Base-by-base conservation (phyloP, 64 coral and sea anemone species). In the Montipora efflorescens region DNA sequence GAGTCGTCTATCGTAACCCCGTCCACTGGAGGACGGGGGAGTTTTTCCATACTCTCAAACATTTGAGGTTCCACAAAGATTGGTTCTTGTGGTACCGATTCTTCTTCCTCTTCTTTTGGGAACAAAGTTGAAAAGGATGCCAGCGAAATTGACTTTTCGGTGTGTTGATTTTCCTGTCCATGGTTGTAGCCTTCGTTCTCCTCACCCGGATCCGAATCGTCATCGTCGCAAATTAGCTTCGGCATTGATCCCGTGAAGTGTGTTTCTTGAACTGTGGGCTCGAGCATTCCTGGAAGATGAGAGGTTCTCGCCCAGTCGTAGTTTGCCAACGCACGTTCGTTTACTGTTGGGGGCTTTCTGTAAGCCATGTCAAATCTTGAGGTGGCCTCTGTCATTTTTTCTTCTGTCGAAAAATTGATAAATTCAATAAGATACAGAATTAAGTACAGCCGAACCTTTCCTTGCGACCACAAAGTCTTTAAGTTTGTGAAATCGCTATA, bases 281-380 rank as follows among this genome's bases (percentile, higher is more conserved):
- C 92, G 2, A 93, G 81, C 91, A 93, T 93, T 5, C 81, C 93
- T 51, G 86, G 93, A 5, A 82, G 66, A 67, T 77, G 84, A 5
- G 93, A 95, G 19, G 93, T 95, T 48, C 78, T 71, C 44, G 93
- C 88, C 93, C 93, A 95, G 70, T 95, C 87, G 23, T 90, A 95
- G 48, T 84, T 95, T 10, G 88, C 44, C 20, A 95, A 75, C 4
- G 52, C 55, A 16, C 69, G 84, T 18, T 95, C 93, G 28, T 95
- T 90, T 9, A 95, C 67, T 79, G 77, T 83, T 19, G 77, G 93
- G 59, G 73, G 84, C 49, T 68, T 81, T 84, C 59, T 87, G 55
- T 90, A 79, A 0, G 48, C 90, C 93, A 95, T 95, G 67, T 90
- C 87, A 77, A 90, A 95, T 79, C 73, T 90, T 14, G 92, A 69